phyloP scores from a whole-genome alignment of 2,888 invertebrate species.

The Dendrolimus houi region DNA sequence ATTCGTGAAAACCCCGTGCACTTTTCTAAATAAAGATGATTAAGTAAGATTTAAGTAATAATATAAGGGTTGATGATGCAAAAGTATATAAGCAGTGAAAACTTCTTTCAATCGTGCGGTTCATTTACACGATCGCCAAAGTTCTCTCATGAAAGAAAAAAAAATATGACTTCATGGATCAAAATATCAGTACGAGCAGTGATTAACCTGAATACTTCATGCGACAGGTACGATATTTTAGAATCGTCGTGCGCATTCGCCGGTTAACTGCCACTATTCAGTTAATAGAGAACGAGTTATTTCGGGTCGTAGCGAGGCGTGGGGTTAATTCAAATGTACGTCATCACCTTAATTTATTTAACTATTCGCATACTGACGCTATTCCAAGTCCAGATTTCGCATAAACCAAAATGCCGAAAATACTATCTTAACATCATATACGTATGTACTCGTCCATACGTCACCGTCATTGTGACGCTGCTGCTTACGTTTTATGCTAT shows the following conservation, averaged over 20 bases:
- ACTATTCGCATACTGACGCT: conserved; percentile 18
- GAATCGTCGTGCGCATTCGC: conserved; percentile 8
- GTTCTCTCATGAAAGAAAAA: not conserved
- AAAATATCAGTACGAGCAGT: not conserved
- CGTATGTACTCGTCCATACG: too few relatives aligned
- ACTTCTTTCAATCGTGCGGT: too few relatives aligned
- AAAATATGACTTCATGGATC: not conserved
- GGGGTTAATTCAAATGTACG: conserved; percentile 20
- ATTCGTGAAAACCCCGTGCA: too few relatives aligned
- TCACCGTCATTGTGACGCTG: too few relatives aligned
- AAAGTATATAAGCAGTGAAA: too few relatives aligned
- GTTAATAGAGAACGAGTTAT: conserved; percentile 11
- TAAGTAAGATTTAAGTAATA: too few relatives aligned
- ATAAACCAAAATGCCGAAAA: not conserved
- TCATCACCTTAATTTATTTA: conserved; percentile 29
- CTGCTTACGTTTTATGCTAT: too few relatives aligned
- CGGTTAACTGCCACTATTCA: not conserved
- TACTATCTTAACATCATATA: too few relatives aligned
- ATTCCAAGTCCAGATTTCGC: conserved; percentile 10
- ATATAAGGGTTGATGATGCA: too few relatives aligned
- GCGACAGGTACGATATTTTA: not conserved
- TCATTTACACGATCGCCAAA: not conserved
- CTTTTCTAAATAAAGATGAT: too few relatives aligned
- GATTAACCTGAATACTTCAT: not conserved
- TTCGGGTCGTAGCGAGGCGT: conserved; percentile 13